Evolutionary conservation across 2,797 vertebrate species (phyloP), one percentile per base, ranked within the genome.

Genomic region (Cyclura pinguis): DNA sequence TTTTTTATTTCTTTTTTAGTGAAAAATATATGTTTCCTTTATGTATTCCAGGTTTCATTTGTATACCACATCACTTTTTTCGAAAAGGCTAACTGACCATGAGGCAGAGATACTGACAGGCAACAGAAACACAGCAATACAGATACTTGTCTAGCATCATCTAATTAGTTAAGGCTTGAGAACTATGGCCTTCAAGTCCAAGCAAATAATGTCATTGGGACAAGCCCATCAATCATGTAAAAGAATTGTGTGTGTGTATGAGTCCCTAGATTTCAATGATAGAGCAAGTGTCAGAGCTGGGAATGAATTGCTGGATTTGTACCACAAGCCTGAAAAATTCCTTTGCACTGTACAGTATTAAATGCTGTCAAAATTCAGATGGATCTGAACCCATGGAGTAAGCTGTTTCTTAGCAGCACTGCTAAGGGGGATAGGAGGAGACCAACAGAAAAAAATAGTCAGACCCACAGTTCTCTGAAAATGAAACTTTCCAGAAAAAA

Each of bases 181-280:
- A 85, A n/a, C 50, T 16, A 55, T 85, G 59, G 78, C 42, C 82
- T 67, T 89, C 82, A 67, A 69, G 47, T 29, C n/a, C 27, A 47
- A 85, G 82, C 27, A 80, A 89, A 80, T 85, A 69, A 89, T 69
- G 57, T 42, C 4, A 16, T 50, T 89, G 52, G 29, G 57, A 89
- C 55, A 76, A 76, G n/a, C 67, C 57, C 74, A 85, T 85, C 67
- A 78, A 76, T 64, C 42, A 64, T 52, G 47, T 84, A 27, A 67
- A 85, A 89, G 7, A 85, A 89, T 85, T 55, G 42, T 47, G 52
- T 22, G 27, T 47, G 64, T 62, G 29, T n/a, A n/a, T 72, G 64
- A 55, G 27, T 52, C 59, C 50, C 59, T 69, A 80, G n/a, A 35
- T 72, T 80, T 80, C 47, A 35, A 10, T 32, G 74, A 52, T 59